Percentiles rank a stretch among this genome's conserved stretches.
Evolutionary conservation across 2,888 invertebrate species (phyloP).

Genomic region (Mantis religiosa): DNA sequence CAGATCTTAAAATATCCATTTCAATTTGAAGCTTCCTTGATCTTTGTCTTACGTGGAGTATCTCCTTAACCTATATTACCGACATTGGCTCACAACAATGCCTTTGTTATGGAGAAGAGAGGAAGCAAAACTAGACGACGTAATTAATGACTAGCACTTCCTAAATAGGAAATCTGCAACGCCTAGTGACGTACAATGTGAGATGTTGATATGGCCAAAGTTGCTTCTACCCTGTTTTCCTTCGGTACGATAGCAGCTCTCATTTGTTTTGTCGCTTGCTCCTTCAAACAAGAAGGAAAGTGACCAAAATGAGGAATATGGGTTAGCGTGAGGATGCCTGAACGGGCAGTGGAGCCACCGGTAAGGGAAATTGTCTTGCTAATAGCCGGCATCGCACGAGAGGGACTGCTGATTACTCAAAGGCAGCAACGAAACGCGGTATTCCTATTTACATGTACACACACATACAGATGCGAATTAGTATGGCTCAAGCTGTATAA

Average conservation of each 20-base stretch:
- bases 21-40: too few relatives aligned
- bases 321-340: background rate
- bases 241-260: background rate
- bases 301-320: background rate
- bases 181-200: background rate
- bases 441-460: background rate
- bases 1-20: too few relatives aligned
- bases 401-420: slow-evolving; percentile 3
- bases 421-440: background rate
- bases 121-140: background rate
- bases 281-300: background rate
- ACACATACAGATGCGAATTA: background rate
- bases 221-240: background rate
- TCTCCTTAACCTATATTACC: background rate
- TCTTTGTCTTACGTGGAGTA: background rate
- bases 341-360: background rate
- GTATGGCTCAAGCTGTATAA: background rate
- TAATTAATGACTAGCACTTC: background rate
- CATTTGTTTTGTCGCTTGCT: background rate
- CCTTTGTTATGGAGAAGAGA: background rate
- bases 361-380: background rate
- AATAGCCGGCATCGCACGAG: background rate
- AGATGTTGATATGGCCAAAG: background rate
- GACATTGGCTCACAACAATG: background rate
- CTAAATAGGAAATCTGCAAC: background rate